A percentile compares a stretch with the other conserved stretches of the same genome.
Evolutionary conservation across 2,888 invertebrate genomes (phyloP).

Genomic region (Parelbella ahira): DNA sequence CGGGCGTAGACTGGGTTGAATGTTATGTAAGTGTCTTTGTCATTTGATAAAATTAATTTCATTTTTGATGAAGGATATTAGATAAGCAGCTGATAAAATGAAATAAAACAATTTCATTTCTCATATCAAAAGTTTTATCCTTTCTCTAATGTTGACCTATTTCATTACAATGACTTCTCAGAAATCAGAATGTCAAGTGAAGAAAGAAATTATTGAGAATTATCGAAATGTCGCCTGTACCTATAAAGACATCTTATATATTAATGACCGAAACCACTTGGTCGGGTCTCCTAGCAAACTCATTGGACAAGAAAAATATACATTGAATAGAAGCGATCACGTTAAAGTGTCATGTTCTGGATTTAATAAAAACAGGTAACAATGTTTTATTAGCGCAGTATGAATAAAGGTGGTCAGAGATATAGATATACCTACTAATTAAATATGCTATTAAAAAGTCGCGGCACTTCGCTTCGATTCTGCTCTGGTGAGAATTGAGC

Average conservation of each 20-base stretch:
- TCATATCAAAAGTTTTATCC: no score
- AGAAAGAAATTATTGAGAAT: conserved; percentile 30
- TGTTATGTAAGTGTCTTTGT: conserved; percentile 35
- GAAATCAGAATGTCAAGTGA: conserved; percentile 35
- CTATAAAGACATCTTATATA: conserved; percentile 42
- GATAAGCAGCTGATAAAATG: neutral
- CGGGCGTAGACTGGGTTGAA: conserved; percentile 35
- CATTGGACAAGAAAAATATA: conserved; percentile 79
- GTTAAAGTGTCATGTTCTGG: conserved; percentile 84
- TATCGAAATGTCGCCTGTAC: conserved; percentile 36
- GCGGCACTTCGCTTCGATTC: no score
- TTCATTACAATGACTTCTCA: no score
- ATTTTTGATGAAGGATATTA: neutral
- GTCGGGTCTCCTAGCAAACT: conserved; percentile 40
- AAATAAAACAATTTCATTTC: no score
- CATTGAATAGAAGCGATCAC: conserved; percentile 84
- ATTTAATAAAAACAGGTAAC: conserved; percentile 46
- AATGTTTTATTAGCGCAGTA: no score
- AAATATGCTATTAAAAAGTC: no score
- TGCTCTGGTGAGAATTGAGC: no score
- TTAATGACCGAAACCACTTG: conserved; percentile 34
- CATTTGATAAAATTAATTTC: no score
- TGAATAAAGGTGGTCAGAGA: no score
- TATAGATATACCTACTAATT: no score
- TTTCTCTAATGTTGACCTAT: no score